phyloP scores from a whole-genome alignment of 2,888 invertebrate species.

The Hirtodrosophila confusa region DNA sequence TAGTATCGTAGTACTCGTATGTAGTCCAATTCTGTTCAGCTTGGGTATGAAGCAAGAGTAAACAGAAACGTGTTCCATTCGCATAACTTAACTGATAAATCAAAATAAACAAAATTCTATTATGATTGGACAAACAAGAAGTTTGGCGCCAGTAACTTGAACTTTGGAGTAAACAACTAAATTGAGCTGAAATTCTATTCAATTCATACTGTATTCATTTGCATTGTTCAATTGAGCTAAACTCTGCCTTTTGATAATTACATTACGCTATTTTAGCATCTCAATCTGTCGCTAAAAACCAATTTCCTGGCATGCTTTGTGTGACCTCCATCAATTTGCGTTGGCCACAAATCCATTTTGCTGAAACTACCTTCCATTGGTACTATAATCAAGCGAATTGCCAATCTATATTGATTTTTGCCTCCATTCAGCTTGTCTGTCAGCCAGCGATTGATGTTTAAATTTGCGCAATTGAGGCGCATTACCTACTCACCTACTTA shows the following conservation, averaged over 20 bases:
- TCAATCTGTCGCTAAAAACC: conserved; percentile 28
- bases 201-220: not conserved
- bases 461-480: conserved; percentile 68
- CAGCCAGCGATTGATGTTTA: conserved; percentile 64
- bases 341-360: conserved; percentile 43
- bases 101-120: conserved; percentile 26
- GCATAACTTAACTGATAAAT: conserved; percentile 39
- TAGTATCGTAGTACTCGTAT: conserved; percentile 4
- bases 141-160: conserved; percentile 31
- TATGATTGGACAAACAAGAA: not conserved
- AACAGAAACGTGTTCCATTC: conserved; percentile 5
- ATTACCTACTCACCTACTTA: conserved; percentile 76
- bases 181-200: conserved; percentile 13
- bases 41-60: not conserved
- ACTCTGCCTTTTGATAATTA: conserved; percentile 17
- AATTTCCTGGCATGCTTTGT: conserved; percentile 27
- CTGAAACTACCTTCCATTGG: conserved; percentile 23
- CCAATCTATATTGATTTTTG: conserved; percentile 66
- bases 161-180: conserved; percentile 2
- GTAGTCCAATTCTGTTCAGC: not conserved
- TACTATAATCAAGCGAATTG: conserved; percentile 55
- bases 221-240: conserved; percentile 22
- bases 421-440: conserved; percentile 8
- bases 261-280: conserved; percentile 16
- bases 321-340: conserved; percentile 27